Percentiles rank a stretch among this genome's conserved stretches.
Evolutionary conservation across 2,888 invertebrate species (phyloP).

Genomic region (Chymomyza amoena): DNA sequence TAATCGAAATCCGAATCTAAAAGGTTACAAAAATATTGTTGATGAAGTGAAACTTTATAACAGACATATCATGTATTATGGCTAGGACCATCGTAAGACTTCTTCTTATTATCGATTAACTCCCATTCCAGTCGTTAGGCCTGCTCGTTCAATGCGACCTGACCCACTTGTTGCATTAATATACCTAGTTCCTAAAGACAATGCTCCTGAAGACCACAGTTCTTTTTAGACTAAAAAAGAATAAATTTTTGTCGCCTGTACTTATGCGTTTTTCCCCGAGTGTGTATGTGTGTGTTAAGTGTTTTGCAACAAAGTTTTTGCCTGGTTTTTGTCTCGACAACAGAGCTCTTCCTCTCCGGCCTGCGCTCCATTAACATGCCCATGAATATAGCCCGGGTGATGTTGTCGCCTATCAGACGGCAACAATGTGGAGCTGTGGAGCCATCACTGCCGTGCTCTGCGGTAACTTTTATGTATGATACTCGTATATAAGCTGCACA

Average conservation of each 20-base stretch:
- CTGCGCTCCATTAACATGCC: slow-evolving; percentile 15
- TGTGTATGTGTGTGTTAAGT: slow-evolving; percentile 45
- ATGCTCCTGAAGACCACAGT: too few relatives aligned
- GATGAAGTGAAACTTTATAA: too few relatives aligned
- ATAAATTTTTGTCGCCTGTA: background rate
- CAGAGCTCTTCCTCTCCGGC: background rate
- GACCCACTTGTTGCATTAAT: too few relatives aligned
- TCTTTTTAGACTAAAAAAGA: too few relatives aligned
- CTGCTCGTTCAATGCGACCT: too few relatives aligned
- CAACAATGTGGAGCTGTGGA: background rate
- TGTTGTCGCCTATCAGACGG: slow-evolving; percentile 40
- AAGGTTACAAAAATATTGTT: too few relatives aligned
- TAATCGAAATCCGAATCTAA: too few relatives aligned
- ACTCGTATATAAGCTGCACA: background rate
- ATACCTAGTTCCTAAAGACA: too few relatives aligned
- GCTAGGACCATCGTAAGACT: too few relatives aligned
- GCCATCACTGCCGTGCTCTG: slow-evolving; percentile 13
- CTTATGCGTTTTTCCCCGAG: background rate
- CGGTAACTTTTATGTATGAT: slow-evolving; percentile 36
- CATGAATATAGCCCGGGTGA: slow-evolving; percentile 3
- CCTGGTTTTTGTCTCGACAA: slow-evolving; percentile 58
- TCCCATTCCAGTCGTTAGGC: too few relatives aligned
- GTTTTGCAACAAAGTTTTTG: slow-evolving; percentile 69
- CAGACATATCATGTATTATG: too few relatives aligned
- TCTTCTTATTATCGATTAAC: too few relatives aligned